Evolutionary conservation across 2,113 vertebrate genomes (phyloP).

Genomic region (Emydura subglobosa): DNA sequence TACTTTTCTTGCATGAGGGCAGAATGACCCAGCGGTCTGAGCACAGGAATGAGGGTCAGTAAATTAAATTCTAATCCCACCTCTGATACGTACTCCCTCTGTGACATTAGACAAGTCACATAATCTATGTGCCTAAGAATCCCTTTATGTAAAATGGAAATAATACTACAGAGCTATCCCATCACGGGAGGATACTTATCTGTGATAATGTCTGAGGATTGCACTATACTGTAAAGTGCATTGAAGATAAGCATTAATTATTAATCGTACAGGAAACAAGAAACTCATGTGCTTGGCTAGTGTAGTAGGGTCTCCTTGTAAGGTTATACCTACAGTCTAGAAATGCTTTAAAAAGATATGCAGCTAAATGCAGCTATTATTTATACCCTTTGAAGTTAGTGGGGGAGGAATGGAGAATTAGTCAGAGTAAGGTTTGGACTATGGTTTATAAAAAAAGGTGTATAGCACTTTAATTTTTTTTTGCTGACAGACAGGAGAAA

Average conservation of each 20-base stretch:
- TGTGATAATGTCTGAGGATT: background rate
- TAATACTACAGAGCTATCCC: background rate
- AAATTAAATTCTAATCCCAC: fast-evolving
- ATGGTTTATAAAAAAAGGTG: constrained; percentile 43
- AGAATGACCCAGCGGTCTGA: background rate
- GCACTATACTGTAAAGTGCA: background rate
- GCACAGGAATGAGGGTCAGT: background rate
- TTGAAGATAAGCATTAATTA: background rate
- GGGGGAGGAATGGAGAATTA: constrained; percentile 30
- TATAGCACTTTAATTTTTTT: constrained; percentile 68
- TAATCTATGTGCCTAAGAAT: background rate
- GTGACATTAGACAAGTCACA: background rate
- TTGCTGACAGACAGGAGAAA: constrained; percentile 48
- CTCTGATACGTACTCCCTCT: too few species aligned
- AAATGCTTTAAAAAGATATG: background rate
- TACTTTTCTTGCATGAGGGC: background rate
- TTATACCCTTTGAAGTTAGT: constrained; percentile 19
- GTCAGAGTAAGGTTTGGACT: background rate
- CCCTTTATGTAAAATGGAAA: background rate
- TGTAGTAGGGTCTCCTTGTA: background rate
- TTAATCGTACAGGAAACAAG: background rate
- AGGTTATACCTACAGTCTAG: background rate
- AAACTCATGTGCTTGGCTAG: constrained; percentile 16
- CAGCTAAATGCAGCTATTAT: constrained; percentile 19
- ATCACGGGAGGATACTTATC: background rate